Conservation (phyloP, 2,888 invertebrate species). For the Chironomus tentans region DNA sequence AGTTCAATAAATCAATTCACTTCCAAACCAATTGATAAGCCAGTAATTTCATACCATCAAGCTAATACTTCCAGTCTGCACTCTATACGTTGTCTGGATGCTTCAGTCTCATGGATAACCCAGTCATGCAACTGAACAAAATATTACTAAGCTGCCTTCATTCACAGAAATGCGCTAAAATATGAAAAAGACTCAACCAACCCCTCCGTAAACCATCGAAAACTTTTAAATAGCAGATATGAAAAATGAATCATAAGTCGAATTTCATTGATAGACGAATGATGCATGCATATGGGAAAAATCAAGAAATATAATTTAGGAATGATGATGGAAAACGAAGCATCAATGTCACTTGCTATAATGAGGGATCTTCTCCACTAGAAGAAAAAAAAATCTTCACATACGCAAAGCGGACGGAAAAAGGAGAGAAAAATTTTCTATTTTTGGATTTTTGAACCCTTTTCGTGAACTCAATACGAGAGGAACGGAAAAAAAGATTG, state of each 20-base stretch:
- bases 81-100: no score
- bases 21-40: no score
- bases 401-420: neutral
- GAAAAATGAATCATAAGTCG: neutral
- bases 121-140: no score
- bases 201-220: neutral
- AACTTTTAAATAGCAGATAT: neutral
- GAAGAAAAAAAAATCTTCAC: neutral
- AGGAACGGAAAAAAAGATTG: neutral
- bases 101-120: no score
- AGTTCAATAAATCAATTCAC: no score
- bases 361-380: neutral
- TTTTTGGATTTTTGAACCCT: neutral
- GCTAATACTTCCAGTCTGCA: no score
- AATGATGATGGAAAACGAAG: neutral
- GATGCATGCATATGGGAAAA: neutral
- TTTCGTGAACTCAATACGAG: neutral
- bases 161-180: no score
- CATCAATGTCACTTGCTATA: neutral
- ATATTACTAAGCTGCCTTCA: no score
- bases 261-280: neutral
- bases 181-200: neutral
- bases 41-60: no score
- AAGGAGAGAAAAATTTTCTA: neutral
- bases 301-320: neutral